Evolutionary conservation across 2,113 vertebrate genomes (phyloP), one percentile per base, ranked within the genome.

Genomic region (Ochotona curzoniae): DNA sequence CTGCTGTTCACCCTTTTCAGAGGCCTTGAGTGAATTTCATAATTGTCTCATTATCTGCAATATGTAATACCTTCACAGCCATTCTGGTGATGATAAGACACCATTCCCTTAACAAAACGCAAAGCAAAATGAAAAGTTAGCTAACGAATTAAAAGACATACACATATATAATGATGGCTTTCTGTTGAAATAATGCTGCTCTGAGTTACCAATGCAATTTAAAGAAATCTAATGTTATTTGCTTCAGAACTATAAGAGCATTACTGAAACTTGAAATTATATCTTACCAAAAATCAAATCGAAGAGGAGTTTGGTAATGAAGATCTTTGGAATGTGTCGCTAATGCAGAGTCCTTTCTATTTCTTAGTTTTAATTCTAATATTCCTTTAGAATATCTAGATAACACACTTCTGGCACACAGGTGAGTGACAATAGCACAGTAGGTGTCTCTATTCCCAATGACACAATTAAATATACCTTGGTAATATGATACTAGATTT

Each of bases 1-100:
- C 83, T 85, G 5, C 20, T 97, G 93, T 97, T 96, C 95, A 87
- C 51, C 54, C 78, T 89, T 96, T 97, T 94, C 79, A 81, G 57
- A 97, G 97, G 14, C 75, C 91, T 44, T 32, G 87, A 94, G 76
- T 86, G 26, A 92, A 88, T 90, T 97, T 97, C 54, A 32, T 91
- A 97, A 95, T 83, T 7, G 63, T 75, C 88, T 97, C 74, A 93
- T 94, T 94, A 96, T 87, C 84, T 93, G 54, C 60, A 95, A 83
- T 90, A 96, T 93, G 85, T 89, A 83, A 75, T 86, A 94, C 60
- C 63, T 95, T 38, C 38, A 38, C 21, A 49, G 32, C 14, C 51
- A 26, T 92, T 88, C n/a, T 92, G 78, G 44, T 20, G 81, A 80
- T 69, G 35, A 44, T 64, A 96, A 71, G 20, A 93, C 63, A 15